These are phyloP conservation scores for Euzetes globulus DNA, from an alignment of 2,888 invertebrate genomes.

Conservation along the genomic window DNA sequence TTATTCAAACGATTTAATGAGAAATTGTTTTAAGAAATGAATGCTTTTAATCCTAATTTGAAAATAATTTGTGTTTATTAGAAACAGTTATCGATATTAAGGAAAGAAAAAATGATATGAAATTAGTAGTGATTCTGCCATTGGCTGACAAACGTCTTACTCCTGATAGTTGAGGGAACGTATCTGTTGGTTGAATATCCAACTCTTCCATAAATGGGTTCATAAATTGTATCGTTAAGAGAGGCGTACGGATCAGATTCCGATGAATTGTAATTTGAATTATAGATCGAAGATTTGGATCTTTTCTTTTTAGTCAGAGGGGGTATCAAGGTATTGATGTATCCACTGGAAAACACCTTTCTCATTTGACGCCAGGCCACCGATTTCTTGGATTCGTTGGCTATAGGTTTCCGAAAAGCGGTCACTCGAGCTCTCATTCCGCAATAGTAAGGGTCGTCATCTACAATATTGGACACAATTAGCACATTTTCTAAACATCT, in stretches of 20 bases:
- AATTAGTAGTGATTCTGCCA: conserved; percentile 12
- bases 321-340: conserved; percentile 31
- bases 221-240: conserved; percentile 31
- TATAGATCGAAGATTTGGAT: background rate
- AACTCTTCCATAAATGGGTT: conserved; percentile 31
- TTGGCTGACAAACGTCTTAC: background rate
- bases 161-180: background rate
- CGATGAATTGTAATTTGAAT: conserved; percentile 24
- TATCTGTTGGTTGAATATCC: background rate
- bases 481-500: background rate
- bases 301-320: conserved; percentile 30
- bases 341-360: conserved; percentile 33
- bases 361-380: conserved; percentile 29
- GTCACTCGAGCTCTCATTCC: conserved; percentile 32
- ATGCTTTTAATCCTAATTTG: too few species aligned
- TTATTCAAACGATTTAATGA: too few species aligned
- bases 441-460: conserved; percentile 34
- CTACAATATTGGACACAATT: background rate
- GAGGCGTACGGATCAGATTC: conserved; percentile 35
- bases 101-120: background rate
- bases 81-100: conserved; percentile 1
- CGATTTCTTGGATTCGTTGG: conserved; percentile 25
- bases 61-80: background rate
- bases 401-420: background rate
- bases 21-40: too few species aligned